These are phyloP conservation scores for Lagopus leucura DNA, from an alignment of 2,113 vertebrate genomes.

Conservation along the genomic window DNA sequence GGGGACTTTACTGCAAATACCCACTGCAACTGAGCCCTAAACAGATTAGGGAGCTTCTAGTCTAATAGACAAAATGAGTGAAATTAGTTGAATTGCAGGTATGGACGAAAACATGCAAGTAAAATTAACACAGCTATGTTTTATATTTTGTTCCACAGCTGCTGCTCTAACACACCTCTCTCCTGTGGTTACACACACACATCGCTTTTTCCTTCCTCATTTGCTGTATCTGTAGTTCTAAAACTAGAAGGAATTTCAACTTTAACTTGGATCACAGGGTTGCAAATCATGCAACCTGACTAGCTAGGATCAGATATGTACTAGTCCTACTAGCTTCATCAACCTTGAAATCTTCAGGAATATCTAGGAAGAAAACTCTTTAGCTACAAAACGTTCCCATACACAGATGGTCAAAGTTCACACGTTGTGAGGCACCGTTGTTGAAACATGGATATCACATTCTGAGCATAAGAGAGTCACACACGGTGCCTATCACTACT, in stretches of 20 bases:
- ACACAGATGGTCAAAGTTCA: background rate
- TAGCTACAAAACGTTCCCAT: background rate
- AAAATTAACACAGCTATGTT: background rate
- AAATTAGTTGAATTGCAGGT: background rate
- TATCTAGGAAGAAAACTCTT: background rate
- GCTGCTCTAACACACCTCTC: background rate
- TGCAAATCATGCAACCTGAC: background rate
- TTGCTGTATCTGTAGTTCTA: background rate
- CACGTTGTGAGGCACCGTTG: background rate
- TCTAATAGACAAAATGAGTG: background rate
- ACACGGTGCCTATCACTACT: fast-evolving
- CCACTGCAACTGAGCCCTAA: background rate
- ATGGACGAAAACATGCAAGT: background rate
- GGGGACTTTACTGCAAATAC: background rate
- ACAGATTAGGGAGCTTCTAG: background rate
- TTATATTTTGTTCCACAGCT: background rate
- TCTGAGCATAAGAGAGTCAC: background rate
- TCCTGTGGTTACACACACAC: background rate
- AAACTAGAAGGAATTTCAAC: background rate
- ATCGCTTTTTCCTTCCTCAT: background rate
- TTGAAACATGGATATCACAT: background rate
- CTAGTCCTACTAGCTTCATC: background rate
- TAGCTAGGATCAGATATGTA: background rate
- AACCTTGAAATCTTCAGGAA: background rate
- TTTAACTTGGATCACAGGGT: background rate